Conservation (phyloP, 2,888 invertebrate genomes). For the Hyposoter didymator region DNA sequence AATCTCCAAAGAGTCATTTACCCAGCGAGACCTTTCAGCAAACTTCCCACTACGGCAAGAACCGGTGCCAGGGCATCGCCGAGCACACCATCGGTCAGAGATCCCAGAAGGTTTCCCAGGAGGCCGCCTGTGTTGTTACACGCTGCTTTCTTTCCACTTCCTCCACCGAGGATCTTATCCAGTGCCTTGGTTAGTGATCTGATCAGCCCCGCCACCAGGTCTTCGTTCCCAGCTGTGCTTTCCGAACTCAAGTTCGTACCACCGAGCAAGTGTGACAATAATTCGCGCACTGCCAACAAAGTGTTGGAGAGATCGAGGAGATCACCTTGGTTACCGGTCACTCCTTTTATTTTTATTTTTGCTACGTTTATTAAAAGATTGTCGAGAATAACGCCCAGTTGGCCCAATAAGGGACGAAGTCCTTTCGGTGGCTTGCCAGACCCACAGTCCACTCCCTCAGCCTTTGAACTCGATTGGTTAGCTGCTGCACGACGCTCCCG, state of each 20-base stretch:
- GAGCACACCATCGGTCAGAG: background rate
- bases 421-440: background rate
- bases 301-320: conserved; percentile 21
- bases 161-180: conserved; percentile 24
- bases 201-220: conserved; percentile 4
- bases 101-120: conserved; percentile 20
- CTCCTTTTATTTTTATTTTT: background rate
- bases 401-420: conserved; percentile 13
- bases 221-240: background rate
- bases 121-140: conserved; percentile 12
- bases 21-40: background rate
- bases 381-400: conserved; percentile 48
- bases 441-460: conserved; percentile 8
- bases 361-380: conserved; percentile 40
- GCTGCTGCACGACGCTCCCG: conserved; percentile 23
- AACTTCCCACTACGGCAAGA: background rate
- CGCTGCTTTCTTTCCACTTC: background rate
- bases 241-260: background rate
- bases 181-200: background rate
- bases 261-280: conserved; percentile 43
- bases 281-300: background rate
- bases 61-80: background rate
- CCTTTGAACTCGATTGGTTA: background rate
- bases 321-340: background rate
- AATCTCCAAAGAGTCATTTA: background rate